Conservation (phyloP, 2,888 invertebrate genomes). For the Fissipunctia ypsillon region DNA sequence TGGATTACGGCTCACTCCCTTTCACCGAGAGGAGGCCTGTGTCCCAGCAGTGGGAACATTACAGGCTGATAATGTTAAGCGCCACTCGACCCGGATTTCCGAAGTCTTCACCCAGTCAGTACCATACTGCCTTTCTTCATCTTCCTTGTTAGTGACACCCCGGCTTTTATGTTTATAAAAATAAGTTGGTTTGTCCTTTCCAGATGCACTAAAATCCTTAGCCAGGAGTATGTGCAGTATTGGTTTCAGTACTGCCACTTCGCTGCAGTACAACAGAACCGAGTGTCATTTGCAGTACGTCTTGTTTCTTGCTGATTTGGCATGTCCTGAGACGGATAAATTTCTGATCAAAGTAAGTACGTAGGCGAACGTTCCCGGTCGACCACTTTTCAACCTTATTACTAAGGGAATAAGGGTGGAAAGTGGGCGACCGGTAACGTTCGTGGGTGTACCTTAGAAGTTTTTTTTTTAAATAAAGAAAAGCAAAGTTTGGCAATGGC, state of each 20-base stretch:
- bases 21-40: too few species aligned
- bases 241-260: conserved; percentile 70
- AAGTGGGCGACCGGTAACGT: too few species aligned
- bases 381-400: too few species aligned
- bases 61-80: too few species aligned
- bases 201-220: conserved; percentile 75
- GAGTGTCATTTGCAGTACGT: conserved; percentile 79
- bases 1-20: too few species aligned
- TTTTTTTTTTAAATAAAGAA: background rate
- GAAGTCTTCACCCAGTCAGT: too few species aligned
- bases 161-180: background rate
- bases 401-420: too few species aligned
- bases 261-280: conserved; percentile 77
- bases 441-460: too few species aligned
- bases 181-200: conserved; percentile 43
- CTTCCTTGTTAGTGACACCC: too few species aligned
- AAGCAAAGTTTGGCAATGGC: background rate
- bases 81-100: background rate
- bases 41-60: too few species aligned
- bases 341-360: conserved; percentile 78
- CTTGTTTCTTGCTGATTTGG: conserved; percentile 81
- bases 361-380: too few species aligned
- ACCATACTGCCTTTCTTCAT: too few species aligned
- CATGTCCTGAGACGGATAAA: conserved; percentile 74
- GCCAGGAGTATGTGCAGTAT: conserved; percentile 69